Evolutionary conservation across 2,113 vertebrate species (phyloP).

Genomic region (Amphiprion percula): DNA sequence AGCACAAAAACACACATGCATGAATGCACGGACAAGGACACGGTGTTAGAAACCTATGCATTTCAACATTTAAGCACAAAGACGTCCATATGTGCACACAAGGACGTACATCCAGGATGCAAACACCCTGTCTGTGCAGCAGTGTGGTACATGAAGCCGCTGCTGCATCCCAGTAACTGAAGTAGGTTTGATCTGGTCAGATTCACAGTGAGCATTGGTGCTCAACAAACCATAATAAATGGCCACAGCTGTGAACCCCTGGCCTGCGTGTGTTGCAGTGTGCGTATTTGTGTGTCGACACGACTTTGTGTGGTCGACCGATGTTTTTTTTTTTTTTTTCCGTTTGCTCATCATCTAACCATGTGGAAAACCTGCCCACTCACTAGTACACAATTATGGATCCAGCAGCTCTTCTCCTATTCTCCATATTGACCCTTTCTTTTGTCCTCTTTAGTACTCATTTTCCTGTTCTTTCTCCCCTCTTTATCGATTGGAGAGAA

Average conservation of each 20-base stretch:
- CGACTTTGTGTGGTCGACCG: background rate
- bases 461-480: background rate
- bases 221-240: slow-evolving; percentile 56
- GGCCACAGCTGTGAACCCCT: slow-evolving; percentile 52
- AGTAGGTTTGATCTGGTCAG: slow-evolving; percentile 28
- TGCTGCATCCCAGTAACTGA: slow-evolving; percentile 6
- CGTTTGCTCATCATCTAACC: slow-evolving; percentile 32
- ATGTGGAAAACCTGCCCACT: slow-evolving; percentile 5
- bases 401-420: background rate
- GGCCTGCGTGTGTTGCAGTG: background rate
- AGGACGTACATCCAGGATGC: background rate
- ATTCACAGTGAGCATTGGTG: slow-evolving; percentile 40
- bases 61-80: background rate
- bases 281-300: background rate
- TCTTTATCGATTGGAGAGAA: slow-evolving; percentile 32
- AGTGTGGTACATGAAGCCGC: background rate
- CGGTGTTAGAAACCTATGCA: background rate
- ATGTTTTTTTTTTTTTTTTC: background rate
- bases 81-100: background rate
- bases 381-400: background rate
- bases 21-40: slow-evolving; percentile 5
- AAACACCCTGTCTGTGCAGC: background rate
- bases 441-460: background rate
- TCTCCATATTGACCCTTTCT: background rate
- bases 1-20: background rate